Base-by-base conservation (phyloP, 1,140 invertebrate genomes). In the Plectrocnemia conspersa region DNA sequence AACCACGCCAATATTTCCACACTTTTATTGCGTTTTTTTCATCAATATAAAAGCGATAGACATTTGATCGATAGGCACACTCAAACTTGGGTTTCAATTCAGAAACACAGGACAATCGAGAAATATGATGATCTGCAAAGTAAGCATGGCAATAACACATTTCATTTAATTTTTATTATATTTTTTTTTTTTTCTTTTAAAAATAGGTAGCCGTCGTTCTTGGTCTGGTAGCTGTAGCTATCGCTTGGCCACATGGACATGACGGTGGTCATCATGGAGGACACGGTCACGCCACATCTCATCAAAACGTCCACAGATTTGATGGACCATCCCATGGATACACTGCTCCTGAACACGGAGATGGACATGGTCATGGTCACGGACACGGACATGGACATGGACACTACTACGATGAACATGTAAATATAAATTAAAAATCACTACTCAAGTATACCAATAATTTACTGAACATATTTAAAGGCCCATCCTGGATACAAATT, bases 401-500 rank as follows among this genome's bases (percentile, higher is more conserved):
- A 18, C 25, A 44, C 16, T 25, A 41, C 25, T 42, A 52, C 36
- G 38, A 52, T 18, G 50, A 52, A 50, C 29, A 50, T 24, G 47
- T 50, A 50, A 47, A 27, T 10, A 29, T 32, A 40, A 2, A 77
- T 64, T 79, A 77, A 16, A 73, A 75, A 48, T 33, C 16, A n/a
- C n/a, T n/a, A n/a, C n/a, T n/a, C n/a, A n/a, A n/a, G n/a, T n/a
- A n/a, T n/a, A n/a, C n/a, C n/a, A n/a, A n/a, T n/a, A n/a, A n/a
- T n/a, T n/a, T n/a, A n/a, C n/a, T n/a, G n/a, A 58, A 33, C 59
- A 63, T 64, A 25, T 19, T n/a, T n/a, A n/a, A n/a, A 64, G 52
- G 54, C 59, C 46, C 58, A 66, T 44, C 64, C 63, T 6, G 58
- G 62, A 18, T 84, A 84, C 63, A 76, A 75, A 53, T 83, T 80